Evolutionary conservation across 1,140 invertebrate genomes (phyloP).

Genomic region (Orussus abietinus): DNA sequence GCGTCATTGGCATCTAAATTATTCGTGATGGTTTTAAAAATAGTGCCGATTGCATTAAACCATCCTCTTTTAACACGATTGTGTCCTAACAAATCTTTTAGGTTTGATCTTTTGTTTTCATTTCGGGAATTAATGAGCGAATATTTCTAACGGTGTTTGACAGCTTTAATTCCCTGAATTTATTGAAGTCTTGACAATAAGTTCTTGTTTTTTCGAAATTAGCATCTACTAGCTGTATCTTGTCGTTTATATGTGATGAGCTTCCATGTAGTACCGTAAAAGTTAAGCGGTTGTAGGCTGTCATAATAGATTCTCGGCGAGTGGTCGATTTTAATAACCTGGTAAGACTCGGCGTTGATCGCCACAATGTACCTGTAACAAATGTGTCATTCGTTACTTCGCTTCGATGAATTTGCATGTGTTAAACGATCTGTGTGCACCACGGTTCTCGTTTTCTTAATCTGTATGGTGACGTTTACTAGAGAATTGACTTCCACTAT

Average conservation of each 20-base stretch:
- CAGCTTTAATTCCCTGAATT: not conserved
- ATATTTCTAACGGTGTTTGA: not conserved
- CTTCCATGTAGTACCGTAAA: conserved; percentile 6
- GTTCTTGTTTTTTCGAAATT: not conserved
- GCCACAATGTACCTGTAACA: not conserved
- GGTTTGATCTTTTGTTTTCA: not conserved
- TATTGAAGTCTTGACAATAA: too few species aligned
- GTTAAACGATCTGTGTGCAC: conserved; percentile 6
- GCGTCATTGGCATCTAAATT: conserved; percentile 12
- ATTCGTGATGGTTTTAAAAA: conserved; percentile 10
- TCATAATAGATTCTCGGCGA: conserved; percentile 7
- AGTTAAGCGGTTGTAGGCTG: not conserved
- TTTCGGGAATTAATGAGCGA: not conserved
- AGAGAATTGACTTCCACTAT: conserved; percentile 7
- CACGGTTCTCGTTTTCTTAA: not conserved
- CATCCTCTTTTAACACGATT: conserved; percentile 2
- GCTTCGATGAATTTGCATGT: not conserved
- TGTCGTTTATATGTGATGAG: conserved; percentile 5
- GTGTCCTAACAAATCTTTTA: conserved; percentile 6
- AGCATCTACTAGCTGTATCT: conserved; percentile 10
- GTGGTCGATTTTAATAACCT: conserved; percentile 2
- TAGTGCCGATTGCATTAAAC: conserved; percentile 7
- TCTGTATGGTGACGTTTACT: conserved; percentile 3
- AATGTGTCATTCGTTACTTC: not conserved
- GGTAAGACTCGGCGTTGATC: not conserved